phyloP scores from a whole-genome alignment of 2,797 vertebrate genomes.

The Sebastes trivittatus region DNA sequence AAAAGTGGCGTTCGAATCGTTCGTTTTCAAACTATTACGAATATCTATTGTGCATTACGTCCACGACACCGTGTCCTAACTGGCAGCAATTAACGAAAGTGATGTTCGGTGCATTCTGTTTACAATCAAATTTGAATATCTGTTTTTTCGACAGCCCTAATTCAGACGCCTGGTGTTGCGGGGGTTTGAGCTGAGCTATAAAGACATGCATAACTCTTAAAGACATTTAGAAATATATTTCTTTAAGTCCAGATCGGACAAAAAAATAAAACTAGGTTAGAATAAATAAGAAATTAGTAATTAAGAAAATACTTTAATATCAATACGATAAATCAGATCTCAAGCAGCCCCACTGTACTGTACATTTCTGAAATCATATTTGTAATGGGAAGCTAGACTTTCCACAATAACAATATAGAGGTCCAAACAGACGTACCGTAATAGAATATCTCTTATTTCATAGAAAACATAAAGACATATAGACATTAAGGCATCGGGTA shows the following conservation, averaged over 20 bases:
- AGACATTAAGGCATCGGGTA: conserved; percentile 84
- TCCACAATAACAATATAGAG: conserved; percentile 75
- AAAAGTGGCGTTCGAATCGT: too few relatives aligned
- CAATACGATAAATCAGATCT: conserved; percentile 69
- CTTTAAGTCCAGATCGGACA: conserved; percentile 59
- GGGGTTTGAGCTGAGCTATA: conserved; percentile 48
- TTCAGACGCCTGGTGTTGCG: conserved; percentile 60
- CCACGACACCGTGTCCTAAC: too few relatives aligned
- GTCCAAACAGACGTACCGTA: conserved; percentile 67
- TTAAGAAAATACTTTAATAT: conserved; percentile 80
- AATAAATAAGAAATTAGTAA: conserved; percentile 76
- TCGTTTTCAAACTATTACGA: too few relatives aligned
- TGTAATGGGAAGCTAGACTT: conserved; percentile 66
- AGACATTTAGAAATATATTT: conserved; percentile 71
- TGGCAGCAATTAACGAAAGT: too few relatives aligned
- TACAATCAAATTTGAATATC: too few relatives aligned
- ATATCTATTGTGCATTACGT: too few relatives aligned
- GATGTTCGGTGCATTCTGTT: too few relatives aligned
- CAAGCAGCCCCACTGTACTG: conserved; percentile 61
- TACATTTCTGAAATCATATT: conserved; percentile 68
- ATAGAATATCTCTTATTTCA: conserved; percentile 73
- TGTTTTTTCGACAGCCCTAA: background rate
- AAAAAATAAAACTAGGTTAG: conserved; percentile 67
- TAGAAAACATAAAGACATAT: conserved; percentile 78
- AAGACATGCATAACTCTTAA: conserved; percentile 59